Conservation (phyloP, 2,113 vertebrate species). For the Odocoileus virginianus region DNA sequence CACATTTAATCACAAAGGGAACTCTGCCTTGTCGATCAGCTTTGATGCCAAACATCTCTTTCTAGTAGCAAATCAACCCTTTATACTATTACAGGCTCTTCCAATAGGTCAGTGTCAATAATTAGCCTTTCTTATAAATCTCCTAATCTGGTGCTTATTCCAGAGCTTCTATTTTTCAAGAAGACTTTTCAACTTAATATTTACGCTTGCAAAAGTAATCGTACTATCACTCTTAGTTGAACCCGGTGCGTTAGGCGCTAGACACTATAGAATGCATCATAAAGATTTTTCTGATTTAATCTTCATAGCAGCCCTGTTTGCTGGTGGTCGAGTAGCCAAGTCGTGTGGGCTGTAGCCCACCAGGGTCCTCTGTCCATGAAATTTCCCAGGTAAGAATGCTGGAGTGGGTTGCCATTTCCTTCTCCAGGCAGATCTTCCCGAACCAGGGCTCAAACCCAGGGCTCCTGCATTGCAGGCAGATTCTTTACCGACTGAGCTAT, state of each 20-base stretch:
- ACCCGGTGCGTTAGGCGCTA: neutral
- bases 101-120: neutral
- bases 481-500: neutral
- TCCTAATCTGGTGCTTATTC: neutral
- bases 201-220: neutral
- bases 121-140: neutral
- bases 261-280: neutral
- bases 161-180: neutral
- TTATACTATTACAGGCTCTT: neutral
- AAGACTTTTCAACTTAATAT: neutral
- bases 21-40: neutral
- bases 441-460: neutral
- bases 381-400: neutral
- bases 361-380: neutral
- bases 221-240: neutral
- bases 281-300: neutral
- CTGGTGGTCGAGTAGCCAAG: neutral
- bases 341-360: neutral
- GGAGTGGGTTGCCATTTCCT: neutral
- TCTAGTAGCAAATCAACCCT: neutral
- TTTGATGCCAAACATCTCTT: neutral
- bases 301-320: neutral
- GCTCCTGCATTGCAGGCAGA: neutral
- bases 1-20: neutral
- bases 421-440: neutral